Conservation (phyloP, 2,888 invertebrate genomes). For the Eilema caniola region DNA sequence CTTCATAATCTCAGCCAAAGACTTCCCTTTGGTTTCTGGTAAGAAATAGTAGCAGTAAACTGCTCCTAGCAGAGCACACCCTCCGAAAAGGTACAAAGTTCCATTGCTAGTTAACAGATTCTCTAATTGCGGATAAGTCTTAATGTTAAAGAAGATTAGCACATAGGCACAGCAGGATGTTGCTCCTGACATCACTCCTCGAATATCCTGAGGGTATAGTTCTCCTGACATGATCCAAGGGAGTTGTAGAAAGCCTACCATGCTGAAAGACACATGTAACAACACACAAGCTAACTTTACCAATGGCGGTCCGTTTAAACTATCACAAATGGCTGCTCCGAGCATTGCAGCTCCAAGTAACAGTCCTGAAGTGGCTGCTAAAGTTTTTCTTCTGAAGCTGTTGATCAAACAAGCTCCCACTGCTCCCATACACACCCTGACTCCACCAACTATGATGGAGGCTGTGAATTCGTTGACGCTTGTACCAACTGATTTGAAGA, state of each 20-base stretch:
- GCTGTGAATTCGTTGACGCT: conserved; percentile 89
- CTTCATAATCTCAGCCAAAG: conserved; percentile 89
- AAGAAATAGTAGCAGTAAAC: conserved; percentile 88
- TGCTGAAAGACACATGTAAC: conserved; percentile 90
- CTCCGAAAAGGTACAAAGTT: conserved; percentile 88
- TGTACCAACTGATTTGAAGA: conserved; percentile 90
- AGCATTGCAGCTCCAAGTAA: conserved; percentile 89
- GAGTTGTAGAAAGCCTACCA: conserved; percentile 91
- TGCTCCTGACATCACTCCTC: conserved; percentile 90
- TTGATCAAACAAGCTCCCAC: conserved; percentile 89
- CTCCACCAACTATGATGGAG: conserved; percentile 90
- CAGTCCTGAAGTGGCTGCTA: conserved; percentile 89
- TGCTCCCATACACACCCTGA: conserved; percentile 89
- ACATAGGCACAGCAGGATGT: conserved; percentile 90
- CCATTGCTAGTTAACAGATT: conserved; percentile 87
- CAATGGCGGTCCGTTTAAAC: conserved; percentile 83
- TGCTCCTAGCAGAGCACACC: conserved; percentile 87
- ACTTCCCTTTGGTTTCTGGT: conserved; percentile 91
- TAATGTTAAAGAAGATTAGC: conserved; percentile 90
- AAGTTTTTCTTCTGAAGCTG: conserved; percentile 87
- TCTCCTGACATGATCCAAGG: conserved; percentile 93
- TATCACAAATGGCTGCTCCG: conserved; percentile 88
- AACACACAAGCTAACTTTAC: conserved; percentile 88
- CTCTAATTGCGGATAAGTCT: conserved; percentile 89
- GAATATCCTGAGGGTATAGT: conserved; percentile 89